Percentiles rank a stretch among this genome's conserved stretches.
Evolutionary conservation across 2,797 vertebrate genomes (phyloP).

Genomic region (Malacoraja senta): DNA sequence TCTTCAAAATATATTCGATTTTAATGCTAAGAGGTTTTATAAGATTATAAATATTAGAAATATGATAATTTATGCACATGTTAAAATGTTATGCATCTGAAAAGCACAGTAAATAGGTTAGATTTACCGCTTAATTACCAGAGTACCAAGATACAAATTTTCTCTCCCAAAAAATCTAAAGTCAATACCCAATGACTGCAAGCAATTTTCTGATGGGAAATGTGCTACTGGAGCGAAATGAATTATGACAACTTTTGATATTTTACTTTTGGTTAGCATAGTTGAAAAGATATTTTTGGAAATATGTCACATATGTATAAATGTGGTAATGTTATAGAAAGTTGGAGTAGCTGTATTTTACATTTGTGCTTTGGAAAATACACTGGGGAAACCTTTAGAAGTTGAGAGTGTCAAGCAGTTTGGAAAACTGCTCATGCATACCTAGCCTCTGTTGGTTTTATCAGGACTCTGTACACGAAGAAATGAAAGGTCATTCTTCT

Average conservation of each 20-base stretch:
- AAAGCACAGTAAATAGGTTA: background rate
- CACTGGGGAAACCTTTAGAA: constrained; percentile 48
- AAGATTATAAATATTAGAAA: too few relatives aligned
- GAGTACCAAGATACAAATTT: background rate
- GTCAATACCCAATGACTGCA: background rate
- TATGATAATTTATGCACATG: background rate
- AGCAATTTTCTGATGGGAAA: background rate
- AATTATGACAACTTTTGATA: background rate
- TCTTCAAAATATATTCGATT: background rate
- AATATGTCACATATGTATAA: background rate
- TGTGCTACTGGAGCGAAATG: background rate
- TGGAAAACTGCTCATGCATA: constrained; percentile 59
- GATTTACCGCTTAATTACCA: background rate
- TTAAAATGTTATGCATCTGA: background rate
- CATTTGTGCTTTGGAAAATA: constrained; percentile 29
- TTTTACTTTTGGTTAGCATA: background rate
- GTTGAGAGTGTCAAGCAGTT: constrained; percentile 57
- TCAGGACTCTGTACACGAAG: constrained; percentile 55
- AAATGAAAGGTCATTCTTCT: constrained; percentile 68
- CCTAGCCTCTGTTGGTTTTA: constrained; percentile 53
- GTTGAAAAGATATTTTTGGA: background rate
- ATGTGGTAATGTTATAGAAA: constrained; percentile 28
- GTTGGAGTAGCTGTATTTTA: constrained; percentile 18
- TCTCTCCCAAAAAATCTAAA: background rate
- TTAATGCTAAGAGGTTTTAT: background rate